These are phyloP conservation scores for Heliconius ethilla DNA, from an alignment of 2,888 invertebrate species.

Conservation along the genomic window DNA sequence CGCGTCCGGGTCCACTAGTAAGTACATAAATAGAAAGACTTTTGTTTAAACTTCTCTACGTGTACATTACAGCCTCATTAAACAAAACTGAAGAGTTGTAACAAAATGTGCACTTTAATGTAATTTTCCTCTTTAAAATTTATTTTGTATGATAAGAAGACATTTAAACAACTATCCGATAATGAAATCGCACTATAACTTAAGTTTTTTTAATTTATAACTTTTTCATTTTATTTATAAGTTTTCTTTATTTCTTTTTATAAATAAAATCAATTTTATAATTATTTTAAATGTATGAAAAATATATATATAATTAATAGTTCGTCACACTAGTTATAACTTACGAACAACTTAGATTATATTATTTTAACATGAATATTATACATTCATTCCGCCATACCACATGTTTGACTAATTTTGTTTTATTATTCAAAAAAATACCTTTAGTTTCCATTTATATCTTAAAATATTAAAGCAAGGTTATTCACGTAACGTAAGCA, in stretches of 20 bases:
- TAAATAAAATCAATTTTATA: too few species aligned
- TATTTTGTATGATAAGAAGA: background rate
- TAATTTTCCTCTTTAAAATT: background rate
- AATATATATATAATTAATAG: background rate
- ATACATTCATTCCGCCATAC: background rate
- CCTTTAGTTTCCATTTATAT: background rate
- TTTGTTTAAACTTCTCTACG: too few species aligned
- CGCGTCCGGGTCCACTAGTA: too few species aligned
- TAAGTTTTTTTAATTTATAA: too few species aligned
- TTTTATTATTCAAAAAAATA: background rate
- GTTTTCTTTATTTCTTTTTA: too few species aligned
- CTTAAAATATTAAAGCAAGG: background rate
- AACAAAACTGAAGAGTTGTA: background rate
- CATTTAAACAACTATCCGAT: background rate
- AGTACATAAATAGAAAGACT: too few species aligned
- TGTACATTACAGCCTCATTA: background rate
- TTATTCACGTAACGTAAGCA: background rate
- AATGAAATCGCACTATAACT: background rate
- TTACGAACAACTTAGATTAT: background rate
- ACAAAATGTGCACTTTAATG: background rate
- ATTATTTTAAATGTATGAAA: background rate
- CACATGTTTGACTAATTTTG: background rate
- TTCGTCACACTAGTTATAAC: background rate
- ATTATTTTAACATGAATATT: too few species aligned
- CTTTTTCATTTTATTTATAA: too few species aligned